Base-by-base conservation (phyloP, 2,888 invertebrate genomes). In the Epinotia ramella region DNA sequence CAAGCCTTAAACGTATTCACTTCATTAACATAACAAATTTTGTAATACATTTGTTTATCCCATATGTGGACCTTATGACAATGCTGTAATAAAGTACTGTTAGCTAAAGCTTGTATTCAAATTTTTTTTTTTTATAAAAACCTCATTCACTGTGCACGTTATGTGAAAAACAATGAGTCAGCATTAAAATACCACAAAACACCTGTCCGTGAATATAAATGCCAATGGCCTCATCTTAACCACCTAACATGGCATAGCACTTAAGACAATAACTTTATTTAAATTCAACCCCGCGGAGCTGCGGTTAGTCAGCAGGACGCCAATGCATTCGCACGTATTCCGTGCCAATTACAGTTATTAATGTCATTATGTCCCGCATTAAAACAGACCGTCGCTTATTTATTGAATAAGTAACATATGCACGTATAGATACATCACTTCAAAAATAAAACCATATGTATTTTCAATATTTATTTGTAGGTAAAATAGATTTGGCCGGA, bases 401-500 rank as follows among this genome's bases (percentile, higher is more conserved):
- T 44, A 56, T 60, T 66, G 49, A 40, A 40, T 46, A 59, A 59
- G 49, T 40, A 13, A 4, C 20, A 16, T n/a, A 33, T 12, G 12
- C 16, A 6, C 1, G 18, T 18, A 33, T 9, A 60, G 49, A 24
- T n/a, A 53, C 16, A 73, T 40, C 4, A 49, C 18, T 12, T 28
- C 59, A 18, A n/a, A 71, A 77, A 77, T 66, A 71, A 80, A 77
- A 73, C 16, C 3, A 71, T 77, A 72, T 83, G 82, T 86, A 78
- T 85, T 88, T 83, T 83, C 86, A 88, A 84, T 83, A 82, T 91
- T 91, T 91, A 91, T 92, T 91, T 88, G 76, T 88, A 90, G 88
- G 86, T 89, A 89, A 89, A 89, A 89, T 91, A 89, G 92, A 88
- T 91, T 89, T 86, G 89, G 89, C 91, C 88, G 88, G 87, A 89